Base-by-base conservation (phyloP, 2,888 invertebrate genomes). In the Chrysolina haemoptera region DNA sequence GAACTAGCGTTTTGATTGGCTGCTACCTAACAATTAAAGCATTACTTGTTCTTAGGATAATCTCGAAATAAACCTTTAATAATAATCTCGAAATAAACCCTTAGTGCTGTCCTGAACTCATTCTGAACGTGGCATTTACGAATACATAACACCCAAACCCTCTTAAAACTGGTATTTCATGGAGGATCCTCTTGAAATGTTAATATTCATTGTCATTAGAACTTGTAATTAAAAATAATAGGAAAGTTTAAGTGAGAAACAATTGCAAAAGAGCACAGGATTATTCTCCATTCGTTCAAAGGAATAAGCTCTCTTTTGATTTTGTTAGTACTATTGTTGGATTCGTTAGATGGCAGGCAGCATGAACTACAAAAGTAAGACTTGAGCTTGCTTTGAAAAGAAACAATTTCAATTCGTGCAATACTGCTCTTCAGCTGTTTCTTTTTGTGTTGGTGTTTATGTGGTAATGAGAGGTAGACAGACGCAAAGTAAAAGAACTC, bases 181-280 rank as follows among this genome's bases (percentile, higher is more conserved):
- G 5, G 20, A 53, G 53, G 22, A 20, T 20, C 11, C 53, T 11
- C 18, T 53, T 53, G 20, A 53, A 53, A 53, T 11, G 18, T 53
- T 3, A 12, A 53, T 53, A 5, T 20, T 12, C 20, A 16, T 63
- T 43, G 63, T 63, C 16, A 20, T 27, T 63, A 63, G 10, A 35
- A n/a, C n/a, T 63, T 40, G 40, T 63, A 40, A 63, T 63, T 63
- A 63, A 63, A 63, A 35, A 20, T 40, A 20, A 63, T 40, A 40
- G 40, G n/a, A 63, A 63, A 40, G 40, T 27, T 6, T 1, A 40
- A 63, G n/a, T 40, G n/a, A n/a, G 18, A 20, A 63, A 63, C 63
- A 63, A 63, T 41, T 11, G 41, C 10, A 63, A 40, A n/a, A 53
- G 53, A 18, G 53, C 53, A 53, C 20, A 4, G 53, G 53, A 20